Evolutionary conservation across 2,797 vertebrate genomes (phyloP), one percentile per base, ranked within the genome.

Genomic region (Ctenopoma multispine): DNA sequence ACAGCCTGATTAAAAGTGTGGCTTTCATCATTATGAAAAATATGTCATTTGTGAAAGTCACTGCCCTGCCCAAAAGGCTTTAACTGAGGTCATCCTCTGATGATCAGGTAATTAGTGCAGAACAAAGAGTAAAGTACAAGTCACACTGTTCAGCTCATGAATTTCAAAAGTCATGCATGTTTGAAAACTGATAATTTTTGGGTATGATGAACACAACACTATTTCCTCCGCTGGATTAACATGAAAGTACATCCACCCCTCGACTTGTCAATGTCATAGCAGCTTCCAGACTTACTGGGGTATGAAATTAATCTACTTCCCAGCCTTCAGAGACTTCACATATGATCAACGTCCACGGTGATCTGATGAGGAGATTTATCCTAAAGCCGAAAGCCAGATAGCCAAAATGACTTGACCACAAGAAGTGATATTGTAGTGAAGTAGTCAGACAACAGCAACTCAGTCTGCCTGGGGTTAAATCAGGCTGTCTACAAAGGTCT

Each of bases 261-360:
- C 36, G 20, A 53, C 79, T 75, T 75, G 75, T 85, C 84, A 87
- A 66, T 74, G 82, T 87, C 75, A 83, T 24, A 65, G 69, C 40
- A 66, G 72, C 62, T 87, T 87, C 72, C 77, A 84, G 77, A 89
- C 56, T 85, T 81, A 87, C 81, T 72, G 65, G 57, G 70, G 76
- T 88, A 90, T 90, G 83, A 90, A 92, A 92, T 90, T 81, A 77
- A 89, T 89, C 90, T 83, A 87, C 79, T 84, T 87, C 89, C 86
- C 88, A 89, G 77, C 77, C 86, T 89, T 90, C 24, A 18, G 46
- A 83, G 73, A 82, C 75, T 88, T 90, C 84, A 87, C 81, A 81
- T 69, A 63, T 82, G 76, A 90, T 89, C 81, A 88, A 68, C 20
- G 17, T 86, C 80, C 67, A 76, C 7, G 69, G 70, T 86, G 75